Evolutionary conservation across 2,797 vertebrate species (phyloP).

Genomic region (Anniella stebbinsi): DNA sequence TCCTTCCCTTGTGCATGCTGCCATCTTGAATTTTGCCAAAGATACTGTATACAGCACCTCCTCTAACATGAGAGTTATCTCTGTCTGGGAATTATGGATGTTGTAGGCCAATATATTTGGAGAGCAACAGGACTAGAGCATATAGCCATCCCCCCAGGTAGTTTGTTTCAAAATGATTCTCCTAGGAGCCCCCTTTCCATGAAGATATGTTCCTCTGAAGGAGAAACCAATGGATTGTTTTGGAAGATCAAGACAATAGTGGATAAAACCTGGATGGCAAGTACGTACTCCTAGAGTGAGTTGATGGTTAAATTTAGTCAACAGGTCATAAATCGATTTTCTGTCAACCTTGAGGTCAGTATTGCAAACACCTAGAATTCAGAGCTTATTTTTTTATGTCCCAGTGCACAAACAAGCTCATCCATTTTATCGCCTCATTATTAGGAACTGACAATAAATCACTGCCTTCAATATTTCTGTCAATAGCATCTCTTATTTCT

Average conservation of each 20-base stretch:
- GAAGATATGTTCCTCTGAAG: background rate
- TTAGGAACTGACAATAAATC: slow-evolving; percentile 10
- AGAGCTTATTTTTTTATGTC: slow-evolving; percentile 6
- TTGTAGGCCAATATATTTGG: too few relatives aligned
- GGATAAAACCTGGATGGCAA: background rate
- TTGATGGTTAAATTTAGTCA: background rate
- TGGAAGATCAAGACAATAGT: fast-evolving
- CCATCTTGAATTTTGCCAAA: background rate
- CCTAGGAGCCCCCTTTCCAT: background rate
- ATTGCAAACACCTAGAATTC: slow-evolving; percentile 16
- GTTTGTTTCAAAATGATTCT: background rate
- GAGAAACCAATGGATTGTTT: background rate
- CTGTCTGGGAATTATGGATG: too few relatives aligned
- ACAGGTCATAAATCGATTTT: background rate
- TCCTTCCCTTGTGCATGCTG: background rate
- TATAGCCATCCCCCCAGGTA: too few relatives aligned
- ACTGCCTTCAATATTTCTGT: slow-evolving; percentile 27
- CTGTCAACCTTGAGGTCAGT: slow-evolving; percentile 3
- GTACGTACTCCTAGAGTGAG: background rate
- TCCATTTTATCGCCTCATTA: background rate
- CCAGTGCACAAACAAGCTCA: background rate
- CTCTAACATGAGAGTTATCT: too few relatives aligned
- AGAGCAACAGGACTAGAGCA: too few relatives aligned
- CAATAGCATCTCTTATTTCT: background rate
- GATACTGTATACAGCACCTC: background rate